Percentiles rank a stretch among this genome's conserved stretches.
These are phyloP conservation scores for Sibirionetta formosa DNA, from an alignment of 2,797 vertebrate genomes.

Conservation along the genomic window DNA sequence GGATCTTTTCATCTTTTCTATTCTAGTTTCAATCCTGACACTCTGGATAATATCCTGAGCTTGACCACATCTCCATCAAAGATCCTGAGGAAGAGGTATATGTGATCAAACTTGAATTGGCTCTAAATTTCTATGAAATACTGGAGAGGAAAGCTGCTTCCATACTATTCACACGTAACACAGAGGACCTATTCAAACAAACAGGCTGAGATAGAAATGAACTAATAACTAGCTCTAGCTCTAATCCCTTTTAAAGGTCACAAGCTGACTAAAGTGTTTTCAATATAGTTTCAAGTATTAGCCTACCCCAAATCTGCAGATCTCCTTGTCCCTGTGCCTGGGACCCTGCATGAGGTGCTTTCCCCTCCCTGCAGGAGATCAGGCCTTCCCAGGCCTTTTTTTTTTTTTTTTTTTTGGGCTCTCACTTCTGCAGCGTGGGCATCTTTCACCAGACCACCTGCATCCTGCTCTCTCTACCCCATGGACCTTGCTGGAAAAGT, in stretches of 20 bases:
- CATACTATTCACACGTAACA: not conserved
- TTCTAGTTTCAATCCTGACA: not conserved
- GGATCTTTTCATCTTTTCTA: not conserved
- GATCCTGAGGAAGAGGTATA: not conserved
- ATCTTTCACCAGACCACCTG: not conserved
- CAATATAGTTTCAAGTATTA: not conserved
- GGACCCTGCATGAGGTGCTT: fast-evolving
- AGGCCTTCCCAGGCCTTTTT: not conserved
- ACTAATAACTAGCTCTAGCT: not conserved
- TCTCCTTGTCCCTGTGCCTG: not conserved
- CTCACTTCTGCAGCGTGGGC: not conserved
- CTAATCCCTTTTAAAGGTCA: constrained; percentile 1
- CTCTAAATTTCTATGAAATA: not conserved
- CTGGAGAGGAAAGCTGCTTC: not conserved
- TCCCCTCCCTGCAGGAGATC: not conserved
- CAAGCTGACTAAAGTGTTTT: not conserved
- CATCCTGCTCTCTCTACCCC: not conserved
- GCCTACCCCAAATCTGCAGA: not conserved
- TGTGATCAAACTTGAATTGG: not conserved
- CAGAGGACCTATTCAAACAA: not conserved
- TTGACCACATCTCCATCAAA: not conserved
- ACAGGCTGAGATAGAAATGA: not conserved
- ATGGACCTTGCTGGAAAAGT: not conserved
- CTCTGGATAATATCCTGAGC: not conserved
- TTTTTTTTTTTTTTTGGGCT: not conserved